Percentiles rank a stretch among this genome's conserved stretches.
Conservation (phyloP, 2,113 vertebrate species). For the Pholis gunnellus region DNA sequence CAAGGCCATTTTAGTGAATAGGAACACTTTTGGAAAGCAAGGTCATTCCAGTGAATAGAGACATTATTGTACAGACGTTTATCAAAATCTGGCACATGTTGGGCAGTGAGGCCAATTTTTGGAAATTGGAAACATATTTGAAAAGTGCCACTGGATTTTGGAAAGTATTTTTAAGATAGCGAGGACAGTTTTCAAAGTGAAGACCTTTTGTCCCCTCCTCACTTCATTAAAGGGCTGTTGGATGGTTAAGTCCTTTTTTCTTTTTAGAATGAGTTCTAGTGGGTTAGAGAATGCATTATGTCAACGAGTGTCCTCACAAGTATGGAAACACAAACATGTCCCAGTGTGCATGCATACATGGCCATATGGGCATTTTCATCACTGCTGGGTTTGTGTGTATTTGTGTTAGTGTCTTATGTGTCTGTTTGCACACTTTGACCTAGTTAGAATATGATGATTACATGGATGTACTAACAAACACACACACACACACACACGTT, state of each 20-base stretch:
- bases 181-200: not conserved
- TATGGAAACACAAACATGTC: not conserved
- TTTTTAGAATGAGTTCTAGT: not conserved
- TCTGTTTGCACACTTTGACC: conserved; percentile 17
- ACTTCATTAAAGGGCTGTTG: not conserved
- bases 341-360: not conserved
- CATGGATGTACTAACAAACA: conserved; percentile 5
- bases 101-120: too few relatives aligned
- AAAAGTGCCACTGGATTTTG: not conserved
- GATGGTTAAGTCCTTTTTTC: not conserved
- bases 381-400: conserved; percentile 19
- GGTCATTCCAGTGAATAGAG: not conserved
- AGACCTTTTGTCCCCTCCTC: not conserved
- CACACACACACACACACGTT: conserved; percentile 1
- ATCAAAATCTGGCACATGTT: not conserved
- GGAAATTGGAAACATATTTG: too few relatives aligned
- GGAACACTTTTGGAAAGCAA: not conserved
- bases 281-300: not conserved
- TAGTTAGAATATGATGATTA: conserved; percentile 12
- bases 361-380: not conserved
- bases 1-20: not conserved
- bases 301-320: not conserved
- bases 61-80: not conserved
- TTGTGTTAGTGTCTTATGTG: conserved; percentile 4
- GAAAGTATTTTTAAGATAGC: not conserved